Conservation (phyloP, 1,140 invertebrate genomes). For the Drosophila albomicans region DNA sequence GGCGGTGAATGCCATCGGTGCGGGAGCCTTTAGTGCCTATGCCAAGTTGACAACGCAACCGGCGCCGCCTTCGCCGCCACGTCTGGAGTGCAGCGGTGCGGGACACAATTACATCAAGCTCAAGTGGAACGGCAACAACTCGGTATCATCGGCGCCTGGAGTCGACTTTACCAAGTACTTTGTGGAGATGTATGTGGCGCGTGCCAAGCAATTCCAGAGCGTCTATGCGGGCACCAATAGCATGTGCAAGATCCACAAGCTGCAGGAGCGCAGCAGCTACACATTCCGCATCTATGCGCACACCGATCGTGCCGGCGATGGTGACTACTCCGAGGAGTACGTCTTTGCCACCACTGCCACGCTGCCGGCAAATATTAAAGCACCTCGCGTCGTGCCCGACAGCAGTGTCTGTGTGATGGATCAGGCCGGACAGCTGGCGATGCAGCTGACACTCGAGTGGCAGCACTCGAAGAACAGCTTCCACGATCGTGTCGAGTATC, state of each 20-base stretch:
- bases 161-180: constrained; percentile 90
- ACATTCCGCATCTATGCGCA: constrained; percentile 93
- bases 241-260: constrained; percentile 91
- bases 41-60: constrained; percentile 90
- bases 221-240: constrained; percentile 92
- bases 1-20: constrained; percentile 93
- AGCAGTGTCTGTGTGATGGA: constrained; percentile 63
- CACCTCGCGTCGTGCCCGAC: constrained; percentile 86
- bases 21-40: constrained; percentile 90
- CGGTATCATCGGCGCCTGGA: not conserved
- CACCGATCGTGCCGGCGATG: constrained; percentile 92
- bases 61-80: constrained; percentile 91
- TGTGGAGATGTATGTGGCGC: constrained; percentile 90
- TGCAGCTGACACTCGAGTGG: constrained; percentile 86
- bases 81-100: constrained; percentile 89
- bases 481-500: constrained; percentile 78
- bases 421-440: constrained; percentile 59
- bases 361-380: constrained; percentile 91
- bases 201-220: constrained; percentile 89
- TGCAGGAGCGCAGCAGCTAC: constrained; percentile 92
- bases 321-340: constrained; percentile 90
- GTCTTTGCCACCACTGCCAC: constrained; percentile 90
- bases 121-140: constrained; percentile 91
- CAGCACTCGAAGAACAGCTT: constrained; percentile 85
- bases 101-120: constrained; percentile 93